A percentile compares a stretch with the other conserved stretches of the same genome.
Evolutionary conservation across 2,113 vertebrate genomes (phyloP).

Genomic region (Peromyscus leucopus): DNA sequence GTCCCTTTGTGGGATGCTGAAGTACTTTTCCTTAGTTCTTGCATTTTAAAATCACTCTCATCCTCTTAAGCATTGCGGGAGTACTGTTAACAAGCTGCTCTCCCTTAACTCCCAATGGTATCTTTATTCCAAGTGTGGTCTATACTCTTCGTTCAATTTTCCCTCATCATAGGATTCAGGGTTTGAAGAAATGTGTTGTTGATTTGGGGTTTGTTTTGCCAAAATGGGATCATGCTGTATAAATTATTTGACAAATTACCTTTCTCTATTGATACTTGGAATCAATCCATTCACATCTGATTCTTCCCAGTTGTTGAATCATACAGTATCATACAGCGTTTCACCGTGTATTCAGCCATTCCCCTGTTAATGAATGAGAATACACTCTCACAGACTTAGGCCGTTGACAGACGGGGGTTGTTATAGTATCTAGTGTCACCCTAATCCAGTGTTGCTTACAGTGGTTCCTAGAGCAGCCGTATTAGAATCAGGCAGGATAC

Average conservation of each 20-base stretch:
- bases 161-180: not conserved
- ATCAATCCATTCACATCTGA: not conserved
- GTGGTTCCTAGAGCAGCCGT: not conserved
- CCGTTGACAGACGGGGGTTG: not conserved
- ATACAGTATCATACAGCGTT: not conserved
- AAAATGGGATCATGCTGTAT: not conserved
- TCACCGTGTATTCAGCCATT: not conserved
- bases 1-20: not conserved
- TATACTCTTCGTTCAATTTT: not conserved
- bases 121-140: not conserved
- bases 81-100: not conserved
- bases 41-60: not conserved
- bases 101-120: not conserved
- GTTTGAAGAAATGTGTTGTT: not conserved
- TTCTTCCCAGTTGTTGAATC: not conserved
- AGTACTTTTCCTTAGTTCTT: not conserved
- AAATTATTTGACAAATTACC: conserved; percentile 4
- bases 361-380: not conserved
- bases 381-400: not conserved
- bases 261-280: conserved; percentile 1
- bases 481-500: not conserved
- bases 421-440: not conserved
- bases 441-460: not conserved
- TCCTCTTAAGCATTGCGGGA: not conserved
- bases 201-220: not conserved